Evolutionary conservation across 35 echinoderm and acorn worm species (phyloP).

Genomic region (Acanthaster planci): DNA sequence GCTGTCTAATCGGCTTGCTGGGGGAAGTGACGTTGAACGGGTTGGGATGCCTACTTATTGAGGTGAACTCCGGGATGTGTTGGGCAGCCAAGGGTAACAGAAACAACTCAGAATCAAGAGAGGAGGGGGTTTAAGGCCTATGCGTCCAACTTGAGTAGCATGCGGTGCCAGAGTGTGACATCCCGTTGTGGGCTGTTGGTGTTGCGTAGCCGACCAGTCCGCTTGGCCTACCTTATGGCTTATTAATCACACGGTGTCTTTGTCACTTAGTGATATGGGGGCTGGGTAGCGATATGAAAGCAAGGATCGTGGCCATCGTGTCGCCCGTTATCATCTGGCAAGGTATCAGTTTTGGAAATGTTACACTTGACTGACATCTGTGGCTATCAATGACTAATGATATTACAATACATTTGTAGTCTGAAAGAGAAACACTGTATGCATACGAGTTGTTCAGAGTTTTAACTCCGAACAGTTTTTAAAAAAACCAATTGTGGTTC

Average conservation of each 20-base stretch:
- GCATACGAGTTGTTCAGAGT: too few species aligned
- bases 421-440: too few species aligned
- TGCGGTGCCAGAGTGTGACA: neutral
- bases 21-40: neutral
- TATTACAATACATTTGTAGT: too few species aligned
- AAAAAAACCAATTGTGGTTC: too few species aligned
- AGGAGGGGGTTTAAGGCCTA: neutral
- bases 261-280: conserved; percentile 7
- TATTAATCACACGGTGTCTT: conserved; percentile 24
- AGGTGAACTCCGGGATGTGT: neutral
- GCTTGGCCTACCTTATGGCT: neutral
- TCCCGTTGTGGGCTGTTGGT: neutral
- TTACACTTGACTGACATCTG: neutral
- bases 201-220: neutral
- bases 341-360: conserved; percentile 1
- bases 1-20: neutral
- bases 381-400: too few species aligned
- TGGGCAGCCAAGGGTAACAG: neutral
- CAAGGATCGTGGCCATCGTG: neutral
- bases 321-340: neutral
- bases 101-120: neutral
- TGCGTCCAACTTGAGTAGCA: neutral
- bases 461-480: too few species aligned
- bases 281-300: neutral
- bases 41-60: neutral